phyloP scores from a whole-genome alignment of 2,113 vertebrate species.

The Leptocoma aspasia region DNA sequence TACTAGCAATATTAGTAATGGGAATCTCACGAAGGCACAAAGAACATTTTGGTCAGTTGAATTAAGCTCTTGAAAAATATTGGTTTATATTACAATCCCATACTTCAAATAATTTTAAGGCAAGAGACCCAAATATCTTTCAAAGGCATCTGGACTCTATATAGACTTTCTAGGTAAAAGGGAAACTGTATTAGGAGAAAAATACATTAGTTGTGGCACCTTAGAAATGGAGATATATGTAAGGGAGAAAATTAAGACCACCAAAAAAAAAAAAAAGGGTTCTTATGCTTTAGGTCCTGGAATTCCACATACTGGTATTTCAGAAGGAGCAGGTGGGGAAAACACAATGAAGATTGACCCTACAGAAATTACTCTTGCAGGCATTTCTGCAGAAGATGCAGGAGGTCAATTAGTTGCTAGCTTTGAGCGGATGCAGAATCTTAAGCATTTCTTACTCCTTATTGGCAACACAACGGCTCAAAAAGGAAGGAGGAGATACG shows the following conservation, averaged over 20 bases:
- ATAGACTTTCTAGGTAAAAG: background rate
- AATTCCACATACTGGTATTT: background rate
- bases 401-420: background rate
- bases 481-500: background rate
- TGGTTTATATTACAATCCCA: background rate
- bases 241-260: background rate
- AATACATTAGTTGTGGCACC: background rate
- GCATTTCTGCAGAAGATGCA: background rate
- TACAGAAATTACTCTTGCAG: background rate
- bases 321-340: background rate
- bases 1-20: background rate
- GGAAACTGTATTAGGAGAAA: background rate
- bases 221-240: background rate
- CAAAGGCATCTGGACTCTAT: background rate
- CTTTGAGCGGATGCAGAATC: background rate
- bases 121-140: background rate
- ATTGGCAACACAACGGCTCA: background rate
- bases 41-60: background rate
- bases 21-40: background rate
- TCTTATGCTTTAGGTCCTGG: background rate
- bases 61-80: background rate
- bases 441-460: background rate
- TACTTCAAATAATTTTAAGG: background rate
- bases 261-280: accelerated
- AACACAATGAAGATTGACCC: background rate